These are phyloP conservation scores for Telmatherina bonti DNA, from an alignment of 2,797 vertebrate genomes.

Conservation along the genomic window DNA sequence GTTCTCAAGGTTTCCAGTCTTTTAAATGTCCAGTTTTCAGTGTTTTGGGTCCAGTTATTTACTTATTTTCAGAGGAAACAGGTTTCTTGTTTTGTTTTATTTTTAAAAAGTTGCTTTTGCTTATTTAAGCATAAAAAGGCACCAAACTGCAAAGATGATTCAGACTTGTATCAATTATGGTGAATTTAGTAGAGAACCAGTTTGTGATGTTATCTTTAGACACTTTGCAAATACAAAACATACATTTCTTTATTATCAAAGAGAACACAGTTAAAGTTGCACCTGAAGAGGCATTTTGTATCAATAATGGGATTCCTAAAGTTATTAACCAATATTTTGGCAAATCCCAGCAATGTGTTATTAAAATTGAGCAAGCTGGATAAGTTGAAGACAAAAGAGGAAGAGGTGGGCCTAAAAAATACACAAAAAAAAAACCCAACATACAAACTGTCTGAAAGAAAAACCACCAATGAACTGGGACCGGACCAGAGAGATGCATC, in stretches of 20 bases:
- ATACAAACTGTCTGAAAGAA: too few relatives aligned
- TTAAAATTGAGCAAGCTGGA: background rate
- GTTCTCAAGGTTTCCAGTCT: background rate
- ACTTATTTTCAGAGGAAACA: too few relatives aligned
- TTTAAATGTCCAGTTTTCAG: too few relatives aligned
- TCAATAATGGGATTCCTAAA: background rate
- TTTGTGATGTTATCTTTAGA: background rate
- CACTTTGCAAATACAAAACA: background rate
- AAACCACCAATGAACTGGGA: too few relatives aligned
- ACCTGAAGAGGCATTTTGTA: background rate
- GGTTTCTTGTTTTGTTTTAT: too few relatives aligned
- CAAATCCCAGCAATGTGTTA: background rate
- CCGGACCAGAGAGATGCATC: background rate
- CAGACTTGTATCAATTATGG: background rate
- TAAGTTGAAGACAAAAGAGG: background rate
- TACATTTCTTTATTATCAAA: too few relatives aligned
- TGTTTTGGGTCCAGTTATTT: too few relatives aligned
- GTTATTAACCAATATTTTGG: background rate
- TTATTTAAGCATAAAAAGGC: background rate
- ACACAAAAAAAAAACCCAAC: too few relatives aligned
- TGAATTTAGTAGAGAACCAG: background rate
- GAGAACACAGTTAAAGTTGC: background rate
- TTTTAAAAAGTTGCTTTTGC: too few relatives aligned
- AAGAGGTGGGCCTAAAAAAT: background rate
- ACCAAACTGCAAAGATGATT: background rate